Conservation (phyloP, 2,113 vertebrate species). For the Scomber colias region DNA sequence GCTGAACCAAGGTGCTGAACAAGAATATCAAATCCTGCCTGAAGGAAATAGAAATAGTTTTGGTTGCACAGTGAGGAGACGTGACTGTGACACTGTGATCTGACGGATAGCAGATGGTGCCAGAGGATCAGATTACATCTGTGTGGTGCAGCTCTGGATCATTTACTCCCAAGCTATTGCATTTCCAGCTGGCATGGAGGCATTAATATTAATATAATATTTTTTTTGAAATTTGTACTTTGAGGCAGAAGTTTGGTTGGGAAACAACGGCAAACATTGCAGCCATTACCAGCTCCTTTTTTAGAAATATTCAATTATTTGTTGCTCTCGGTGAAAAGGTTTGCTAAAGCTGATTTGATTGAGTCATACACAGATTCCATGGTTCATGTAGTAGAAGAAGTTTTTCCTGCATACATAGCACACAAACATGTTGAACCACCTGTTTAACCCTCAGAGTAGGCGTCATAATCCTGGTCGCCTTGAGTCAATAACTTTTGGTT, state of each 20-base stretch:
- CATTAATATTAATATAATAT: neutral
- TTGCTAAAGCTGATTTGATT: too few species aligned
- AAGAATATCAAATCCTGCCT: neutral
- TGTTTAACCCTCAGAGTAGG: neutral
- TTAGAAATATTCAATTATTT: neutral
- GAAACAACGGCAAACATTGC: neutral
- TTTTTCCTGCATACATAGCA: neutral
- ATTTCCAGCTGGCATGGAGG: neutral
- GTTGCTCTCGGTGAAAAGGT: neutral
- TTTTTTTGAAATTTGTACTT: neutral
- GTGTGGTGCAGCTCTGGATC: slow-evolving; percentile 17
- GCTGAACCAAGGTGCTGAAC: slow-evolving; percentile 53
- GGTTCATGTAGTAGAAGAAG: too few species aligned
- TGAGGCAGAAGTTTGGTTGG: neutral
- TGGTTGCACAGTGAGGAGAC: neutral
- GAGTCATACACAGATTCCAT: too few species aligned
- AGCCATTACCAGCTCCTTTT: neutral
- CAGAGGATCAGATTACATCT: slow-evolving; percentile 11
- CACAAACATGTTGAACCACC: neutral
- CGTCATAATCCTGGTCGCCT: too few species aligned
- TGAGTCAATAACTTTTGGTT: neutral
- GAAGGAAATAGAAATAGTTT: neutral
- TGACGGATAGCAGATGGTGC: neutral
- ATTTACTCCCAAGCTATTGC: neutral
- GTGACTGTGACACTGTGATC: neutral